Evolutionary conservation across 2,113 vertebrate species (phyloP).

Genomic region (Albula glossodonta): DNA sequence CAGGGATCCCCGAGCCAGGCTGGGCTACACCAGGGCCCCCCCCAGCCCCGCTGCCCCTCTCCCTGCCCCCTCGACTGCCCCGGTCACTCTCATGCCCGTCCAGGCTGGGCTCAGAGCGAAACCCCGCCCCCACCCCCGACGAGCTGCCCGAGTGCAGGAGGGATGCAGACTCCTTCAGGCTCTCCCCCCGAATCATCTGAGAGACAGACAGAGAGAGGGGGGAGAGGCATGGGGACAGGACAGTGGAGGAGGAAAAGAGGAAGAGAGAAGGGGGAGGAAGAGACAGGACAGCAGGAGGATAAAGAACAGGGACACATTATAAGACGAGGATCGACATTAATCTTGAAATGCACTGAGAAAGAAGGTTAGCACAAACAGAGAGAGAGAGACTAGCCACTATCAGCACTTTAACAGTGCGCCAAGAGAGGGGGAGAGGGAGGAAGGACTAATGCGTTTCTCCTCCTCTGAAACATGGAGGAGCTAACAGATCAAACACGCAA

Average conservation of each 20-base stretch:
- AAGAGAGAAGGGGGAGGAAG: neutral
- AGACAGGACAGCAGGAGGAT: neutral
- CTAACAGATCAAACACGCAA: neutral
- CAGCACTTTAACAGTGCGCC: too few relatives aligned
- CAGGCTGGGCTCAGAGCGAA: conserved; percentile 91
- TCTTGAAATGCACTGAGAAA: too few relatives aligned
- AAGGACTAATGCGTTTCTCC: neutral
- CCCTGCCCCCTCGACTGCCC: conserved; percentile 39
- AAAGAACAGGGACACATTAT: too few relatives aligned
- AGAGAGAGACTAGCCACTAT: too few relatives aligned
- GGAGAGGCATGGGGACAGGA: neutral
- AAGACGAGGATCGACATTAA: too few relatives aligned
- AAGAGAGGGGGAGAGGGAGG: neutral
- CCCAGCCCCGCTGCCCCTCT: conserved; percentile 33
- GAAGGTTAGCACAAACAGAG: too few relatives aligned
- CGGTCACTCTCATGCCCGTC: conserved; percentile 69
- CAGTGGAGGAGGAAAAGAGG: neutral
- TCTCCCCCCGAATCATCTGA: conserved; percentile 89
- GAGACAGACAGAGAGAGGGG: conserved; percentile 28
- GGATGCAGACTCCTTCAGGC: conserved; percentile 84
- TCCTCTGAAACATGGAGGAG: neutral
- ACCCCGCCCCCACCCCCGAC: conserved; percentile 73
- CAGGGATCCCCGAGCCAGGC: conserved; percentile 56
- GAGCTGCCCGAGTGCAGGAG: conserved; percentile 84
- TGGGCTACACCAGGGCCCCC: neutral